These are phyloP conservation scores for Eristalis pertinax DNA, from an alignment of 2,888 invertebrate genomes.

Conservation along the genomic window DNA sequence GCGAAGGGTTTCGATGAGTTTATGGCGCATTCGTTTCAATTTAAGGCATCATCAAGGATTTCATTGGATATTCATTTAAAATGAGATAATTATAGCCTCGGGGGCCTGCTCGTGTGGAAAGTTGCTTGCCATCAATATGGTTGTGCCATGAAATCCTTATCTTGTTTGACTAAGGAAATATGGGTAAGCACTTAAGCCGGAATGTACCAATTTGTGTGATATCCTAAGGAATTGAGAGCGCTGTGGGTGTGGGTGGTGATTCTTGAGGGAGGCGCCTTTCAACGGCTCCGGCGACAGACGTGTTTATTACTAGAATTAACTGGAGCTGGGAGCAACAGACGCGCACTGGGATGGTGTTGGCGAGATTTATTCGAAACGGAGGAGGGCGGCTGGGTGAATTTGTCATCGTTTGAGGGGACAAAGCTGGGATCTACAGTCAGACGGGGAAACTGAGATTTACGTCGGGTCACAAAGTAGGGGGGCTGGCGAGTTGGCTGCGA, in stretches of 20 bases:
- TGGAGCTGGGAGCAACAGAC: neutral
- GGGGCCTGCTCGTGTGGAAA: slow-evolving; percentile 16
- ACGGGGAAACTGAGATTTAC: too few species aligned
- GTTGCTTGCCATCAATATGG: slow-evolving; percentile 9
- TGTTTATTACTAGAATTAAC: neutral
- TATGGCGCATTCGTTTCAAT: slow-evolving; percentile 58
- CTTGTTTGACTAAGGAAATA: slow-evolving; percentile 28
- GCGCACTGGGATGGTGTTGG: neutral
- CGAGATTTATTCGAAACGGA: neutral
- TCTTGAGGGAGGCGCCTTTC: neutral
- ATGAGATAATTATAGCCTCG: slow-evolving; percentile 61
- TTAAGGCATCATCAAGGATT: slow-evolving; percentile 54
- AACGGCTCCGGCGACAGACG: neutral
- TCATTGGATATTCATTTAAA: slow-evolving; percentile 63
- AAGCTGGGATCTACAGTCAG: neutral
- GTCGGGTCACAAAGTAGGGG: too few species aligned
- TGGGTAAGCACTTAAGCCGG: slow-evolving; percentile 1
- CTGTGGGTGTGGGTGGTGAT: neutral
- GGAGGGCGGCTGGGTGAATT: neutral
- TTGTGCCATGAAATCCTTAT: slow-evolving; percentile 16
- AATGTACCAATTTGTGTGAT: neutral
- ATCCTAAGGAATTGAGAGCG: neutral
- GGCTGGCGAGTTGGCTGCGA: too few species aligned
- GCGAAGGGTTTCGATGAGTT: slow-evolving; percentile 40
- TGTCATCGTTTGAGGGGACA: neutral